Evolutionary conservation across 92 coral and sea anemone genomes (phyloP).

Genomic region (Virgularia gustaviana): DNA sequence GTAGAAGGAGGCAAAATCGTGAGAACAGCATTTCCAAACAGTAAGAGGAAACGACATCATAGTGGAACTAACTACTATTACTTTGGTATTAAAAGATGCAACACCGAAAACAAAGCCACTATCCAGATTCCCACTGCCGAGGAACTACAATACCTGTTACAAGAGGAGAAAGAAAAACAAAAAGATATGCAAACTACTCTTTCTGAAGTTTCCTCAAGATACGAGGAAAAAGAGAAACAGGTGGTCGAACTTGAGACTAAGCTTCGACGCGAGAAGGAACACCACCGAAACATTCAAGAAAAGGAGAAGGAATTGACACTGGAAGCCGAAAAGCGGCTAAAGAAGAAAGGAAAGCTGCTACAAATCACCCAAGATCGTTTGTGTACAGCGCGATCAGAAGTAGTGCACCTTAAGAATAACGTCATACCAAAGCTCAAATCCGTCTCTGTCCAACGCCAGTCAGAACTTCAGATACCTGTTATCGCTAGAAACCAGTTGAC

Average conservation of each 20-base stretch:
- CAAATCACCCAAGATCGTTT: too few species aligned
- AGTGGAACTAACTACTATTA: constrained; percentile 20
- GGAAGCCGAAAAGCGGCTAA: background rate
- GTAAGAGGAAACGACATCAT: constrained; percentile 8
- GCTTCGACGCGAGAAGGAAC: background rate
- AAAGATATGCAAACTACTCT: background rate
- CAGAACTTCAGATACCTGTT: constrained; percentile 12
- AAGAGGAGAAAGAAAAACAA: background rate
- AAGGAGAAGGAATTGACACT: background rate
- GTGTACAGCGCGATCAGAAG: too few species aligned
- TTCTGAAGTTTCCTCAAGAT: background rate
- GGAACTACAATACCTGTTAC: background rate
- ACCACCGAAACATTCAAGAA: background rate
- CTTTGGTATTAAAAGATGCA: background rate
- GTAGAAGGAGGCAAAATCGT: constrained; percentile 9
- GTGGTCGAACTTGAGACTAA: background rate
- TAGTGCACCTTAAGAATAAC: too few species aligned
- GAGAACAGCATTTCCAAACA: background rate
- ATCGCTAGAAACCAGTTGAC: constrained; percentile 5
- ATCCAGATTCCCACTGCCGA: background rate
- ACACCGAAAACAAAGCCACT: background rate
- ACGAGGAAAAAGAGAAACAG: background rate
- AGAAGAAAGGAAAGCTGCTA: background rate
- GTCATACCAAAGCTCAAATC: too few species aligned
- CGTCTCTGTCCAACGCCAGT: too few species aligned